A percentile compares a stretch with the other conserved stretches of the same genome.
phyloP scores from a whole-genome alignment of 64 coral and sea anemone species.

The Hydrozoanthus tunicans region DNA sequence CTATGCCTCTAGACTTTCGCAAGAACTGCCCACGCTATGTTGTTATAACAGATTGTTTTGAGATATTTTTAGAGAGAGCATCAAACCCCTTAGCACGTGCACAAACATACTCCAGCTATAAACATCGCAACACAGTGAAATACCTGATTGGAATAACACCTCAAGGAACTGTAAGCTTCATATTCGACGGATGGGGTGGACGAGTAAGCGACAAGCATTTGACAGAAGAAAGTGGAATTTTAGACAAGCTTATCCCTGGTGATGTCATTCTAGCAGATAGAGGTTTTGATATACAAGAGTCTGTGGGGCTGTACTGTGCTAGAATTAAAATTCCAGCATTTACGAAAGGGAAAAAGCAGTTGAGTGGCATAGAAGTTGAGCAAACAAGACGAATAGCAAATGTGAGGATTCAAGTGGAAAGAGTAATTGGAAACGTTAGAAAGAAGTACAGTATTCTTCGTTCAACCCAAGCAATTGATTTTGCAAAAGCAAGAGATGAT shows the following conservation, averaged over 20 bases:
- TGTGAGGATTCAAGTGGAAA: constrained; percentile 50
- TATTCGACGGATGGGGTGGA: constrained; percentile 58
- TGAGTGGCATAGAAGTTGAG: constrained; percentile 57
- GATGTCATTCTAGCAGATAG: constrained; percentile 54
- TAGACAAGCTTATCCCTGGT: constrained; percentile 48
- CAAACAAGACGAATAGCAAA: constrained; percentile 53
- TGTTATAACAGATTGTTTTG: constrained; percentile 62
- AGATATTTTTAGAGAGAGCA: constrained; percentile 38
- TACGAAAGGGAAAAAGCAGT: constrained; percentile 58
- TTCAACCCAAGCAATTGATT: constrained; percentile 70
- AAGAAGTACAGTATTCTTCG: constrained; percentile 62
- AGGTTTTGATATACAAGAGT: constrained; percentile 67
- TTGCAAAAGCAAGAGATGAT: constrained; percentile 51
- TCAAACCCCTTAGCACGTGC: constrained; percentile 32
- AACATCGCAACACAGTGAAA: constrained; percentile 28
- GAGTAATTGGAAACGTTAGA: constrained; percentile 61
- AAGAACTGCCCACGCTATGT: constrained; percentile 44
- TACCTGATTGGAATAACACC: constrained; percentile 65
- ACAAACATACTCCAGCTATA: constrained; percentile 41
- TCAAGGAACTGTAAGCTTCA: constrained; percentile 61
- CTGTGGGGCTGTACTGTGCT: constrained; percentile 58
- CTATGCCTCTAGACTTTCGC: constrained; percentile 37
- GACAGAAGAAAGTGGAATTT: constrained; percentile 55
- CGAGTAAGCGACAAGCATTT: constrained; percentile 62
- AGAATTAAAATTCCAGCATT: constrained; percentile 66